Percentiles rank a stretch among this genome's conserved stretches.
phyloP scores from a whole-genome alignment of 2,113 vertebrate species.

The Setophaga kirtlandii region DNA sequence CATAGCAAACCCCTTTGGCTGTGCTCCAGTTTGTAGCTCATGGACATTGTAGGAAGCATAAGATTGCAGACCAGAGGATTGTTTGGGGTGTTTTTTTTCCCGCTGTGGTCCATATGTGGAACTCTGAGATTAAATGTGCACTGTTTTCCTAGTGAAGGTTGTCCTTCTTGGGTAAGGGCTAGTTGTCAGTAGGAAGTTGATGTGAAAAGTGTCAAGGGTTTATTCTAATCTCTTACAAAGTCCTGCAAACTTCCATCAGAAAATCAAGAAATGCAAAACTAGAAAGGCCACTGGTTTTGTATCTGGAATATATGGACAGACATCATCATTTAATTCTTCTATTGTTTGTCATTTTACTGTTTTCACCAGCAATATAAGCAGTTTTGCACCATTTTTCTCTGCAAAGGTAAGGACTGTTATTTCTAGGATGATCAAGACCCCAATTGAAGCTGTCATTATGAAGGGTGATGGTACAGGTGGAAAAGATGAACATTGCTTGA shows the following conservation, averaged over 20 bases:
- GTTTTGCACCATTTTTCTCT: neutral
- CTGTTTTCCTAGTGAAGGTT: neutral
- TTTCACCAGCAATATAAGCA: neutral
- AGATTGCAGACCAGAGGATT: neutral
- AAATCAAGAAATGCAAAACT: neutral
- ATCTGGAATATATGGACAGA: neutral
- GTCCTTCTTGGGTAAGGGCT: neutral
- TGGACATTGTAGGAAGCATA: neutral
- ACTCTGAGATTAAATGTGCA: neutral
- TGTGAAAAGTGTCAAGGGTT: neutral
- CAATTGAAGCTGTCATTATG: rapidly evolving
- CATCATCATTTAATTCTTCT: neutral
- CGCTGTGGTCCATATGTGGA: neutral
- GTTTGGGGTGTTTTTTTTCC: neutral
- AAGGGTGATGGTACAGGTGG: neutral
- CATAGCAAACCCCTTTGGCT: neutral
- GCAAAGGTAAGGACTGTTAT: neutral
- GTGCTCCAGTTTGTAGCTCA: neutral
- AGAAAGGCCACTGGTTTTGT: neutral
- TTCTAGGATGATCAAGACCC: neutral
- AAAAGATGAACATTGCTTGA: neutral
- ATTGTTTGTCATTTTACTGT: neutral
- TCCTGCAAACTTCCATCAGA: neutral
- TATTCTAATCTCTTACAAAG: neutral
- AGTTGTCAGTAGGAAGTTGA: neutral